These are phyloP conservation scores for Phrynocephalus forsythii DNA, from an alignment of 2,797 vertebrate genomes.

Conservation along the genomic window DNA sequence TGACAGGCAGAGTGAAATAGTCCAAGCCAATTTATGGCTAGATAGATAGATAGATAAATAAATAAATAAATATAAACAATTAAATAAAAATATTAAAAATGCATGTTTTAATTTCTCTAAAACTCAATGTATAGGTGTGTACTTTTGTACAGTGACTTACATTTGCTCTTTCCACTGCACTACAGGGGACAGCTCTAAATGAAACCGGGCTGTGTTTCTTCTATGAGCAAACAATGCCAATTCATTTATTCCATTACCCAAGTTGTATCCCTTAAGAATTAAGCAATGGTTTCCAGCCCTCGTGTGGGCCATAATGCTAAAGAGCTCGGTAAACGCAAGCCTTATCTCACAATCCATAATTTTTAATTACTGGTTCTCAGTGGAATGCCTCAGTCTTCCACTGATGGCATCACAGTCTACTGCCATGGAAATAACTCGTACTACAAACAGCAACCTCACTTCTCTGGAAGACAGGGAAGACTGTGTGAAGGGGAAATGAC, in stretches of 20 bases:
- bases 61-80: background rate
- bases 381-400: slow-evolving; percentile 68
- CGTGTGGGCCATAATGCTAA: slow-evolving; percentile 62
- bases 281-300: slow-evolving; percentile 73
- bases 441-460: slow-evolving; percentile 72
- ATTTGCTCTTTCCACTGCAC: background rate
- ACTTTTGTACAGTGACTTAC: slow-evolving; percentile 22
- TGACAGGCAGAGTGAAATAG: slow-evolving; percentile 50
- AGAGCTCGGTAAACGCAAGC: slow-evolving; percentile 66
- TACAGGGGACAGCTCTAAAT: slow-evolving; percentile 52
- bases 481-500: slow-evolving; percentile 53
- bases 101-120: background rate
- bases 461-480: slow-evolving; percentile 63
- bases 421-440: slow-evolving; percentile 74
- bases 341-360: slow-evolving; percentile 73
- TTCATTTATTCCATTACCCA: slow-evolving; percentile 74
- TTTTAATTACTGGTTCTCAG: slow-evolving; percentile 74
- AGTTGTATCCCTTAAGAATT: slow-evolving; percentile 70
- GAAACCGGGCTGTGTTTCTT: slow-evolving; percentile 60
- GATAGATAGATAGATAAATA: background rate
- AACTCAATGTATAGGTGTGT: slow-evolving; percentile 18
- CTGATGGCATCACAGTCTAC: slow-evolving; percentile 75
- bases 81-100: background rate
- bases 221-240: slow-evolving; percentile 63
- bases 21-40: slow-evolving; percentile 46